Percentiles rank a stretch among this genome's conserved stretches.
phyloP scores from a whole-genome alignment of 2,113 vertebrate genomes.

The Zingel zingel region DNA sequence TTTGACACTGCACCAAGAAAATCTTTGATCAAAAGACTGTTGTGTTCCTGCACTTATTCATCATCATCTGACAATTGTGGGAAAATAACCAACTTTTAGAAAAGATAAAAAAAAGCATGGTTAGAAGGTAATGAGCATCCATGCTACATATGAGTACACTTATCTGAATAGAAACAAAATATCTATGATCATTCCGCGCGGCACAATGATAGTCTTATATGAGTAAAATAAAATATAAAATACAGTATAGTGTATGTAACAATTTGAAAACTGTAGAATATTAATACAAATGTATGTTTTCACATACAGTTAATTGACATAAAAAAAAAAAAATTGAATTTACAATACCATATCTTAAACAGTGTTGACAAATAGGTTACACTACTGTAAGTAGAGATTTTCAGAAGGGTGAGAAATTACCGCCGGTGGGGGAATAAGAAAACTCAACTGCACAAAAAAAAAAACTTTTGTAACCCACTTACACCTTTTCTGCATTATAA shows the following conservation, averaged over 20 bases:
- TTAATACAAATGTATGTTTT: slow-evolving; percentile 78
- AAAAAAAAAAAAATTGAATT: slow-evolving; percentile 45
- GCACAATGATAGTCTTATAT: slow-evolving; percentile 97
- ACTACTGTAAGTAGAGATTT: slow-evolving; percentile 33
- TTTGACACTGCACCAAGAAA: slow-evolving; percentile 56
- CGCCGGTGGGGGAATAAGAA: slow-evolving; percentile 15
- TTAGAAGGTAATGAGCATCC: slow-evolving; percentile 66
- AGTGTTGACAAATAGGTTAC: slow-evolving; percentile 62
- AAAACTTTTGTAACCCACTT: neutral
- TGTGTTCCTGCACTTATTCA: slow-evolving; percentile 77
- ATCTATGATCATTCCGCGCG: slow-evolving; percentile 96
- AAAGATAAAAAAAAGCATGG: slow-evolving; percentile 65
- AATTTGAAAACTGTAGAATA: slow-evolving; percentile 85
- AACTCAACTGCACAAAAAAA: slow-evolving; percentile 41
- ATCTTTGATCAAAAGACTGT: slow-evolving; percentile 60
- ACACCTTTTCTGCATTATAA: neutral
- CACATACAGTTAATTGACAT: slow-evolving; percentile 54
- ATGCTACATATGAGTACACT: slow-evolving; percentile 79
- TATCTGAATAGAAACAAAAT: slow-evolving; percentile 92
- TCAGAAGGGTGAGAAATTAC: slow-evolving; percentile 28
- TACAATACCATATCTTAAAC: slow-evolving; percentile 60
- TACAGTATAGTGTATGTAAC: slow-evolving; percentile 79
- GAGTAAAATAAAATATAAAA: slow-evolving; percentile 87
- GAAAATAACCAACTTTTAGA: slow-evolving; percentile 71
- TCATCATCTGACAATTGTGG: slow-evolving; percentile 60